Conservation (phyloP, 2,797 vertebrate genomes). For the Silurus lanzhouensis region DNA sequence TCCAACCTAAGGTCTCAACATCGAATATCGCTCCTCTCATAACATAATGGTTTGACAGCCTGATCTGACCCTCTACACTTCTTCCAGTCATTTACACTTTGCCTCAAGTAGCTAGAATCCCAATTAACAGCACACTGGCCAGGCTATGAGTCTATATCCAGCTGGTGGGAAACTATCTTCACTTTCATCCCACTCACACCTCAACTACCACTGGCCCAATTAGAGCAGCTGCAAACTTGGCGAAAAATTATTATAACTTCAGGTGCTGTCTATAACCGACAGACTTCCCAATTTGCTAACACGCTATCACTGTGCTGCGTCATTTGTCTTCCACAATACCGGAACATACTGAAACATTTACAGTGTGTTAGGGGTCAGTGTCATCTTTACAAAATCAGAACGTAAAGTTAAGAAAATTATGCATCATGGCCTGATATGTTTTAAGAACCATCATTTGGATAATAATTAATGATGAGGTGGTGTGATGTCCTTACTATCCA, state of each 20-base stretch:
- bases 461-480: not conserved
- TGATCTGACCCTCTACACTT: slow-evolving; percentile 35
- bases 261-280: not conserved
- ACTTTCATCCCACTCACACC: slow-evolving; percentile 38
- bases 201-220: slow-evolving; percentile 29
- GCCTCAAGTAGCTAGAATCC: slow-evolving; percentile 29
- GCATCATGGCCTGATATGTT: not conserved
- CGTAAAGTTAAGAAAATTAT: not conserved
- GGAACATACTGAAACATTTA: not conserved
- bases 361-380: not conserved
- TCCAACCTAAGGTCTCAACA: slow-evolving; percentile 26
- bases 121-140: slow-evolving; percentile 51
- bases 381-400: not conserved
- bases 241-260: not conserved
- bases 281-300: not conserved
- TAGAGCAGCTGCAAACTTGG: slow-evolving; percentile 33
- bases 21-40: slow-evolving; percentile 12
- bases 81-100: slow-evolving; percentile 51
- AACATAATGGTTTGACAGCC: slow-evolving; percentile 33
- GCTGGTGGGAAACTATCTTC: slow-evolving; percentile 26
- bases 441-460: not conserved
- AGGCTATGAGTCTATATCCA: slow-evolving; percentile 33
- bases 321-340: not conserved
- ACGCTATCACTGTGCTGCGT: not conserved
- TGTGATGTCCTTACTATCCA: not conserved